A percentile compares a stretch with the other conserved stretches of the same genome.
phyloP scores from a whole-genome alignment of 2,888 invertebrate species.

The Cantharis nigra region DNA sequence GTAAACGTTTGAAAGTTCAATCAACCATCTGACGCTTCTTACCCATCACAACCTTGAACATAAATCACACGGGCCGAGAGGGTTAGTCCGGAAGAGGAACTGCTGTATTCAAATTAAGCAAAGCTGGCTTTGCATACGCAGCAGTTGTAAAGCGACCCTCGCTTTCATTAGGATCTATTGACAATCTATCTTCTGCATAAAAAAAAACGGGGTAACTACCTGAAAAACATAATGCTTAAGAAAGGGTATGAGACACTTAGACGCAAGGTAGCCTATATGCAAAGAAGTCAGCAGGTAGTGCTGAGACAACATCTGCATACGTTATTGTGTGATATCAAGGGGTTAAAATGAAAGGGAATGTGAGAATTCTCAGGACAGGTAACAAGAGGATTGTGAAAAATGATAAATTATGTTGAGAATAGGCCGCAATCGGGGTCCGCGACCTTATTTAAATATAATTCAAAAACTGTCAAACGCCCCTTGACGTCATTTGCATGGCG shows the following conservation, averaged over 20 bases:
- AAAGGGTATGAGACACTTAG: conserved; percentile 39
- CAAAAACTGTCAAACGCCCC: conserved; percentile 54
- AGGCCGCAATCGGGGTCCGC: conserved; percentile 42
- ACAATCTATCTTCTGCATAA: conserved; percentile 34
- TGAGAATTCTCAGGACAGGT: conserved; percentile 47
- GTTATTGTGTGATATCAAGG: conserved; percentile 30
- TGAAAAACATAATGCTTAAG: conserved; percentile 36
- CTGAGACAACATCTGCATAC: conserved; percentile 48
- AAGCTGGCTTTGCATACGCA: conserved; percentile 36
- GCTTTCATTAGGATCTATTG: conserved; percentile 41
- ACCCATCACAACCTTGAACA: conserved; percentile 37
- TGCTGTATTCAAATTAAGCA: conserved; percentile 41
- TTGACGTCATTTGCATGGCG: conserved; percentile 52
- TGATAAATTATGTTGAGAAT: conserved; percentile 50
- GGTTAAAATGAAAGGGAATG: conserved; percentile 38
- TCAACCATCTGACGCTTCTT: conserved; percentile 39
- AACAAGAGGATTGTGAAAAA: conserved; percentile 51
- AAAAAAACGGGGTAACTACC: conserved; percentile 38
- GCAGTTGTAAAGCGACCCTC: conserved; percentile 39
- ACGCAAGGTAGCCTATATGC: conserved; percentile 46
- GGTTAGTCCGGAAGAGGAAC: conserved; percentile 43
- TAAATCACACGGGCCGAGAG: conserved; percentile 43
- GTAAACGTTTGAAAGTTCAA: not conserved
- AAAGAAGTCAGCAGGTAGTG: conserved; percentile 54
- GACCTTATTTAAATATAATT: conserved; percentile 55